Evolutionary conservation across 2,888 invertebrate species (phyloP), one percentile per base, ranked within the genome.

Genomic region (Lycophotia porphyrea): DNA sequence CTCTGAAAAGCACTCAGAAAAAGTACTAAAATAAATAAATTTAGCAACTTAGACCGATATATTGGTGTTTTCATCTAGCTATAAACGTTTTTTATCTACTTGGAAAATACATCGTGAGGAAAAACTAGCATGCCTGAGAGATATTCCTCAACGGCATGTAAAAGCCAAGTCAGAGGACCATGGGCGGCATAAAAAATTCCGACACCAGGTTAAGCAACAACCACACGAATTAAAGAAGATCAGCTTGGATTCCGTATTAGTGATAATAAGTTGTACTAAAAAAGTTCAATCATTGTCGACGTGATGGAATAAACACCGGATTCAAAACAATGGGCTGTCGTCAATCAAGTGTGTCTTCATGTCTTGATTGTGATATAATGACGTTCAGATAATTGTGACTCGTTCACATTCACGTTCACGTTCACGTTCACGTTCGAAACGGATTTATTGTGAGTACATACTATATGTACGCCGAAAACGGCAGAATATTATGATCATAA

Each of bases 261-360:
- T 31, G 36, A 49, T 49, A 44, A 66, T 47, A 66, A 39, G 7
- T n/a, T n/a, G n/a, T 21, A 13, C 15, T 36, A 8, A 39, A 27
- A 47, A 61, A 44, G 60, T 42, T 13, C 8, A 55, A 27, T 63
- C 47, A 66, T 63, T 66, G 60, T 34, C 15, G 39, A 60, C 18
- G 4, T 39, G 64, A 60, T 9, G 66, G 15, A 47, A 63, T 76
- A 67, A 52, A 39, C 31, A 52, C 52, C 15, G 31, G 24, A 31
- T 24, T 27, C 13, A 61, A 82, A 82, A 78, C 77, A 78, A 78
- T 82, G 61, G 77, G 47, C 34, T 15, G 13, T 49, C 27, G 34
- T 24, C 65, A 36, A 55, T 76, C 31, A 78, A 42, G 36, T 31
- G 60, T 66, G 55, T 47, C 44, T 66, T 34, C 18, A 82, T 66